A percentile compares a stretch with the other conserved stretches of the same genome.
Evolutionary conservation across 2,797 vertebrate genomes (phyloP).

Genomic region (Neosalanx taihuensis): DNA sequence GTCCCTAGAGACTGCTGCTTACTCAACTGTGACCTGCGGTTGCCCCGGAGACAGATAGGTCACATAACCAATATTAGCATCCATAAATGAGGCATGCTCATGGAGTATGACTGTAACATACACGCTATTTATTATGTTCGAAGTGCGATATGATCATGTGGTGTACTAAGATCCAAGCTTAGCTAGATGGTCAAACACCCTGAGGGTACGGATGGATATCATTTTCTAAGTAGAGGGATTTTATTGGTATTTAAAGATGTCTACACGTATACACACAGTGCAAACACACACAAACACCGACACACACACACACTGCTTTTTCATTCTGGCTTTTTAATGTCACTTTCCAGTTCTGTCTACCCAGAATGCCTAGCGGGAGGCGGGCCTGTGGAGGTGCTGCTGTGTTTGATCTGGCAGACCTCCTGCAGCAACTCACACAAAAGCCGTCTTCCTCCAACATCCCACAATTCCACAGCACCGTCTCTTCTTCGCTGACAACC

Average conservation of each 20-base stretch:
- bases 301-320: neutral
- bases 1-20: constrained; percentile 35
- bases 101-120: too few species aligned
- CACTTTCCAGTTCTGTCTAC: constrained; percentile 61
- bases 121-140: too few species aligned
- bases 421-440: constrained; percentile 53
- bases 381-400: constrained; percentile 24
- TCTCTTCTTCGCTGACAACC: constrained; percentile 49
- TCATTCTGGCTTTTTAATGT: constrained; percentile 38
- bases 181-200: too few species aligned
- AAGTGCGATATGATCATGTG: too few species aligned
- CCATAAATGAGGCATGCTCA: too few species aligned
- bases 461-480: constrained; percentile 59
- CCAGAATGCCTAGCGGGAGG: constrained; percentile 51
- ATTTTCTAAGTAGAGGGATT: too few species aligned
- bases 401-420: constrained; percentile 59
- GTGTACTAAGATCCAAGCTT: too few species aligned
- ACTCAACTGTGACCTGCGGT: constrained; percentile 6
- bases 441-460: constrained; percentile 44
- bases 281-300: neutral
- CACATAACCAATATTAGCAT: constrained; percentile 40
- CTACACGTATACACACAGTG: neutral
- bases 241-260: too few species aligned
- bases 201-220: too few species aligned
- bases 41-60: neutral